phyloP scores from a whole-genome alignment of 92 coral and sea anemone species.

The Zoanthus solanderi region DNA sequence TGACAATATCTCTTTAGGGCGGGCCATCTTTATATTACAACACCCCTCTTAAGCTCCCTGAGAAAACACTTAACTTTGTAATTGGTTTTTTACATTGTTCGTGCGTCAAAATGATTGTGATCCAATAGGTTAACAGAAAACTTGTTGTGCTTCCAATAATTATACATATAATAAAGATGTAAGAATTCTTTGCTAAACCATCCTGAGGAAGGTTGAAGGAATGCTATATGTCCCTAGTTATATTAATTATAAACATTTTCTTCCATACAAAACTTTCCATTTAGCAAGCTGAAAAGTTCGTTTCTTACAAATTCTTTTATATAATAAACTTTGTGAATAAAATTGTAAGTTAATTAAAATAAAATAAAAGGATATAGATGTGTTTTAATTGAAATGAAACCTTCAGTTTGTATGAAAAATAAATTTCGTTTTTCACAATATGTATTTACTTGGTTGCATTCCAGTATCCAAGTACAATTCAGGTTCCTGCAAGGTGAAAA shows the following conservation, averaged over 20 bases:
- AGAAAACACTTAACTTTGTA: no score
- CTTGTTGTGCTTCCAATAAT: no score
- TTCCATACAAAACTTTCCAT: constrained; percentile 29
- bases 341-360: constrained; percentile 55
- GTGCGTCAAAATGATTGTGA: no score
- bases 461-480: constrained; percentile 43
- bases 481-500: constrained; percentile 58
- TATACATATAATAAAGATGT: no score
- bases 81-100: no score
- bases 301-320: constrained; percentile 57
- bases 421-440: constrained; percentile 79
- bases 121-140: no score
- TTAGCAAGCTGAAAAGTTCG: constrained; percentile 21
- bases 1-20: no score
- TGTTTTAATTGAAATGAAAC: constrained; percentile 41
- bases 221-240: background rate
- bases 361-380: constrained; percentile 45
- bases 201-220: background rate
- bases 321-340: constrained; percentile 55
- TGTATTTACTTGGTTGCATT: constrained; percentile 53
- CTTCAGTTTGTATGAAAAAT: constrained; percentile 80
- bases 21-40: no score
- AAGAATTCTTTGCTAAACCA: background rate
- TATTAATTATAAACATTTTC: constrained; percentile 19
- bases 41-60: no score